Evolutionary conservation across 2,797 vertebrate species (phyloP), one percentile per base, ranked within the genome.

Genomic region (Acanthurus leucopareius): DNA sequence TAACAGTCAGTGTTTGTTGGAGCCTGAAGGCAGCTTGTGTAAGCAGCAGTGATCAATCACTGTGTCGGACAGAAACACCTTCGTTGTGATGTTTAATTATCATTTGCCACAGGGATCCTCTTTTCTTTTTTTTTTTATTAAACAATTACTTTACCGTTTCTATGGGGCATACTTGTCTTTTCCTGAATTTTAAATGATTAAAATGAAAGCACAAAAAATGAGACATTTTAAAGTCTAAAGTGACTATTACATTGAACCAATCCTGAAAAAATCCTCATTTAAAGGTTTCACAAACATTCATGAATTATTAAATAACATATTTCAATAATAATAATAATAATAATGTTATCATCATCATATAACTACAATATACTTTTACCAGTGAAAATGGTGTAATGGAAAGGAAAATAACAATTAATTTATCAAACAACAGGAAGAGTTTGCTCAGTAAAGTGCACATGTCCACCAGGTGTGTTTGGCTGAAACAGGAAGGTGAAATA

Each of bases 31-130:
- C 77, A 72, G 59, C 76, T 49, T 54, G n/a, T 62, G 69, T 67
- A 52, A 83, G 66, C 70, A 68, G 75, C 71, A 62, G 77, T 65
- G 73, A 89, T 88, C 73, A 80, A 83, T 89, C 79, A 85, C 61
- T 47, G 14, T 72, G 77, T 66, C 28, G 3, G 68, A 68, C 48
- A 64, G 47, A 67, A 80, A 82, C 80, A 76, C 60, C 58, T 58
- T 19, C 32, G 45, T 75, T 56, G 38, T 52, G 70, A 71, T 69
- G 66, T 73, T 86, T 84, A 68, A 83, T 85, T 90, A 80, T 63
- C 63, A 64, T 85, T 80, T 86, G 68, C 77, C 82, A 77, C 63
- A 62, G 82, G 86, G 67, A 62, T 42, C 20, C 20, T 76, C n/a
- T 53, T 42, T 42, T 42, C 64, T 32, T 72, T 68, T 48, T 42